Evolutionary conservation across 1,140 invertebrate genomes (phyloP), one percentile per base, ranked within the genome.

Genomic region (Drosophila bocqueti): DNA sequence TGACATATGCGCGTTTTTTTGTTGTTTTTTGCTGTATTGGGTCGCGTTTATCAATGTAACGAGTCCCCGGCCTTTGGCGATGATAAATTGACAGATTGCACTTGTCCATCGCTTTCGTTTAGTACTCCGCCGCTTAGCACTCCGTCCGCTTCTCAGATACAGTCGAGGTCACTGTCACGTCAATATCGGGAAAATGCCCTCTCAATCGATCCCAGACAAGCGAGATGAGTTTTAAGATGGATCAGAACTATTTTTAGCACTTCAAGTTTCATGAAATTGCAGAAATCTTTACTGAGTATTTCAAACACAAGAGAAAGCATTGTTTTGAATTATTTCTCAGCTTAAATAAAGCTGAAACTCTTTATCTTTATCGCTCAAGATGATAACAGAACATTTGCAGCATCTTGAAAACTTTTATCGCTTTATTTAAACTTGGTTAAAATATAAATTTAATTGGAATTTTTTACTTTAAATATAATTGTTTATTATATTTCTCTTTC

Each of bases 11-110:
- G 15, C 15, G 15, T 34, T 58, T 47, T 47, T 49, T 26, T 26
- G 24, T 2, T 45, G 38, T 49, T 31, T 69, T 29, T 42, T 24
- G 36, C 50, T 58, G 50, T 59, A 60, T 72, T 72, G 66, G 52
- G 43, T 72, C 63, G 46, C 40, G 63, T 60, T 73, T 73, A 73
- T 73, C 69, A 73, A 73, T 73, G 67, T 71, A 68, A 60, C 69
- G 69, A 73, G 34, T 73, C 65, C 66, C 36, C 54, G 50, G 45
- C 45, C 69, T 31, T 72, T 72, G 66, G 66, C 69, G 69, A 73
- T 73, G 69, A 73, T 73, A 73, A 73, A 73, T 73, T 49, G 69
- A 73, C 69, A 52, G 67, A 71, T 49, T 72, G 69, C 69, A 71
- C 67, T 71, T 71, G 67, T 55, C 63, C 63, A 46, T 38, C 63